phyloP scores from a whole-genome alignment of 64 coral and sea anemone species.

The Actinia equina region DNA sequence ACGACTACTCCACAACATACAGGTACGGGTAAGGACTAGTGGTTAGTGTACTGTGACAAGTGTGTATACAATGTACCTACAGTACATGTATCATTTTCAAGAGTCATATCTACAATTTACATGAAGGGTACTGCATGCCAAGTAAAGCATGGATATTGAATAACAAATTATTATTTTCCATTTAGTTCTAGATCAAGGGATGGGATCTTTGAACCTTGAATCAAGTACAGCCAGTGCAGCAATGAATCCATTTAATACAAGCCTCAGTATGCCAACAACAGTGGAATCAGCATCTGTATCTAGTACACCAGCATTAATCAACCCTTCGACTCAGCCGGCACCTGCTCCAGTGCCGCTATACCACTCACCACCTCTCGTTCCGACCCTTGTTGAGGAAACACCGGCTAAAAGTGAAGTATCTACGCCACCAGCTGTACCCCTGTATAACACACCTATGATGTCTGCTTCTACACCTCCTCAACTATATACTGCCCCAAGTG shows the following conservation, averaged over 20 bases:
- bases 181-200: conserved; percentile 71
- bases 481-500: conserved; percentile 24
- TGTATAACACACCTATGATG: conserved; percentile 13
- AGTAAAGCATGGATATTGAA: too few relatives aligned
- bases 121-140: too few relatives aligned
- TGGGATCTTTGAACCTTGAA: conserved; percentile 56
- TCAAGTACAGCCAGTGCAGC: conserved; percentile 63
- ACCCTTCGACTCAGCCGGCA: background rate
- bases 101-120: too few relatives aligned
- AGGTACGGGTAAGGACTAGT: background rate
- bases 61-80: too few relatives aligned
- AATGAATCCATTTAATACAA: conserved; percentile 67
- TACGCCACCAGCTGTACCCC: background rate
- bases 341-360: conserved; percentile 38
- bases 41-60: too few relatives aligned
- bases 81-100: too few relatives aligned
- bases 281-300: background rate
- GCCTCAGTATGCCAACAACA: conserved; percentile 28
- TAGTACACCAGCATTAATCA: too few relatives aligned
- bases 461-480: conserved; percentile 17
- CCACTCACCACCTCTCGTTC: conserved; percentile 33
- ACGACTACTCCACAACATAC: background rate
- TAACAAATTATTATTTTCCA: background rate
- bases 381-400: background rate
- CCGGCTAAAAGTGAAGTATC: background rate